Conservation (phyloP, 2,113 vertebrate species). For the Limanda limanda region DNA sequence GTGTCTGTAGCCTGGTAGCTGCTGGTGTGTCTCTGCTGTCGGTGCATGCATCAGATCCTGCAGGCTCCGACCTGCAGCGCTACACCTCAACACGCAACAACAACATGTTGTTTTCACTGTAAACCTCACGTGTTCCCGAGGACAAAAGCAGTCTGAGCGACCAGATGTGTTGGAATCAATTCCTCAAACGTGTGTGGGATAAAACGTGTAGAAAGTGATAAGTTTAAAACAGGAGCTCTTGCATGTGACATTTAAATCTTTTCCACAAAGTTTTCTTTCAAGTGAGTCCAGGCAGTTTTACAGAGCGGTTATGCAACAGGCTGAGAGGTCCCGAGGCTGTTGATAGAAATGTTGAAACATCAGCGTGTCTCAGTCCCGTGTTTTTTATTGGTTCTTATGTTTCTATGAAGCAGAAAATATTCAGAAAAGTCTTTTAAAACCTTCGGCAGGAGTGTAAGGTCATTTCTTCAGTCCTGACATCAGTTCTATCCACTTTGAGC, state of each 20-base stretch:
- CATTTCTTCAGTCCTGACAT: too few relatives aligned
- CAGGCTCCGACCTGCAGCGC: slow-evolving; percentile 15
- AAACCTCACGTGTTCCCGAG: background rate
- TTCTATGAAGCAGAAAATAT: background rate
- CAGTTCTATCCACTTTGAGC: too few relatives aligned
- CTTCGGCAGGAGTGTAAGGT: too few relatives aligned
- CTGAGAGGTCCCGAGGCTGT: background rate
- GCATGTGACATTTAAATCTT: background rate
- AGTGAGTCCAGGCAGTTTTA: background rate
- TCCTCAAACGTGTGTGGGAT: too few relatives aligned
- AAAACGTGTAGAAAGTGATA: too few relatives aligned
- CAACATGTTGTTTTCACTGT: background rate
- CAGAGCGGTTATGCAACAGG: background rate
- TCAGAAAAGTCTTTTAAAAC: background rate
- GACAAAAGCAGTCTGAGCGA: background rate
- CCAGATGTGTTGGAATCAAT: background rate
- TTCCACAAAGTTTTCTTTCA: background rate
- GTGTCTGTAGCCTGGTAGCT: background rate
- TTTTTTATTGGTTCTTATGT: background rate
- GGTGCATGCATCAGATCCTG: too few relatives aligned
- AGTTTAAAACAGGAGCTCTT: background rate
- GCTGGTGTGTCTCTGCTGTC: background rate
- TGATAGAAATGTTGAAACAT: background rate
- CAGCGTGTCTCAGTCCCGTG: background rate
- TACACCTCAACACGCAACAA: background rate